Base-by-base conservation (phyloP, 2,888 invertebrate genomes). In the Leucozona laternaria region DNA sequence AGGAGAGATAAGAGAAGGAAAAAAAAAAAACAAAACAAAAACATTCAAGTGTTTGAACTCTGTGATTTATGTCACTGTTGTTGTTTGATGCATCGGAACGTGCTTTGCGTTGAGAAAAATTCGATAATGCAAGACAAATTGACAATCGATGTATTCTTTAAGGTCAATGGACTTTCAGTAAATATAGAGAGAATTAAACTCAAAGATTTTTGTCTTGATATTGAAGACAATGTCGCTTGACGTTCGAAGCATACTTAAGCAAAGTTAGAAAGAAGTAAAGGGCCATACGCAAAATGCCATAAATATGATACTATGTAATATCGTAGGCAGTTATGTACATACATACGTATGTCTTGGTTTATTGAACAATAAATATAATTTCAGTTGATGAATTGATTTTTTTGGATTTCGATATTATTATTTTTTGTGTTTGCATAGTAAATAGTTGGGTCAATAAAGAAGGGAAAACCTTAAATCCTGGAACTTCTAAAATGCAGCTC, bases 1-100 rank as follows among this genome's bases (percentile, higher is more conserved):
- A 28, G 64, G 45, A 64, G 43, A 43, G 25, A 62, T n/a, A 60
- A 62, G 28, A 60, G 34, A 62, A 57, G 13, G 7, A 10, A 20
- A n/a, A 8, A 25, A 45, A 11, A 28, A 28, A 48, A 48, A n/a
- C n/a, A n/a, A n/a, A n/a, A 37, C 53, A 15, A 28, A 31, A 31
- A 31, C 45, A 31, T 15, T 34, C n/a, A 22, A 75, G 77, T 64
- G 48, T 77, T 50, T 77, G 57, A 82, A 71, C 64, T 45, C 37
- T 15, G 48, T 64, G 71, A 82, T 77, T 82, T 82, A 82, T 71
- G 34, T 68, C 55, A 40, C 37, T 62, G 45, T 73, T 79, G 43
- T 75, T 76, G 43, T 72, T 78, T 66, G 40, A 17, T 73, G 68
- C 68, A 58, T 75, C 17, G 25, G 43, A 73, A 76, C 81, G 77